Percentiles rank a stretch among this genome's conserved stretches.
These are phyloP conservation scores for Leptopilina boulardi DNA, from an alignment of 1,140 invertebrate genomes.

Conservation along the genomic window DNA sequence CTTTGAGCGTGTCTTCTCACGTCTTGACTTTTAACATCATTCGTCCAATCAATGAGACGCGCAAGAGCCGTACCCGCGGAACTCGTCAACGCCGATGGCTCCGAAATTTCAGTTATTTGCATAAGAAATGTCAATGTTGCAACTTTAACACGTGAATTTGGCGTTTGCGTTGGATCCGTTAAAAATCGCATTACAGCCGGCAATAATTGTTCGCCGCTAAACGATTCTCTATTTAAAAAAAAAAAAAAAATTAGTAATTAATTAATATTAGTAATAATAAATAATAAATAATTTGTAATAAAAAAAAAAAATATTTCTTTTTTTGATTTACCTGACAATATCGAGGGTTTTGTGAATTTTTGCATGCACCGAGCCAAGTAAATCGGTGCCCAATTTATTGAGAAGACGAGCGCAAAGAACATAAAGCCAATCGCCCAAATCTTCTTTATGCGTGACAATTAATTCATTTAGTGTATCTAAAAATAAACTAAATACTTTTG, in stretches of 20 bases:
- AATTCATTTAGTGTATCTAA: constrained; percentile 94
- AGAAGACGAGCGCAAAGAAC: constrained; percentile 82
- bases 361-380: constrained; percentile 91
- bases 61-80: constrained; percentile 80
- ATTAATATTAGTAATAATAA: no score
- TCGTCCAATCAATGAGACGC: constrained; percentile 81
- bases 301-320: constrained; percentile 6
- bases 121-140: constrained; percentile 86
- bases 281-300: no score
- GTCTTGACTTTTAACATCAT: constrained; percentile 85
- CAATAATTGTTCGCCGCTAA: constrained; percentile 81
- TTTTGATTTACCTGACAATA: constrained; percentile 83
- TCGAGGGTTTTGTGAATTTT: constrained; percentile 93
- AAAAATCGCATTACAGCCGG: constrained; percentile 85
- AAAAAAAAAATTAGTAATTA: constrained; percentile 21
- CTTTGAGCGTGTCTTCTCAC: constrained; percentile 86
- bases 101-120: constrained; percentile 80
- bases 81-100: constrained; percentile 72
- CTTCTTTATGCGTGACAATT: constrained; percentile 88
- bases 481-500: constrained; percentile 95
- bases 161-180: constrained; percentile 92
- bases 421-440: constrained; percentile 94
- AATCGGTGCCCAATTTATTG: constrained; percentile 92
- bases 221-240: constrained; percentile 78
- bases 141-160: constrained; percentile 89